Evolutionary conservation across 2,888 invertebrate genomes (phyloP), one percentile per base, ranked within the genome.

Genomic region (Acleris sparsana): DNA sequence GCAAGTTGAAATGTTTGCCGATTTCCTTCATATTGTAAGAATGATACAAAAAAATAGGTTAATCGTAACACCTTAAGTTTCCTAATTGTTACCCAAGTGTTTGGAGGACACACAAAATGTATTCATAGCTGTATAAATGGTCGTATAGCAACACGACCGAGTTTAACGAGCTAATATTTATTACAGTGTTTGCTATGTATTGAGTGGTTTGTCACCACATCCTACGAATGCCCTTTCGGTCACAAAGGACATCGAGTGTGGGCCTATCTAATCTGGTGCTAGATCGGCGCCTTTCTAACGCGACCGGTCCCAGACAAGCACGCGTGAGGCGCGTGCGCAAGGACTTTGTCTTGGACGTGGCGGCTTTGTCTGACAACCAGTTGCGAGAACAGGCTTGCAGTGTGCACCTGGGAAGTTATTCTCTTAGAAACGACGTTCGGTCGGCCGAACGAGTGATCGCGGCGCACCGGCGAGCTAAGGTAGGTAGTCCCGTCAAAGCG

Each of bases 281-380:
- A 70, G 63, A 70, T 69, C 65, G 62, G 68, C 63, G 70, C 74
- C 72, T 73, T 75, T 79, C 76, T 75, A 79, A 76, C 68, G 67
- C 69, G 72, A 73, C 73, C 73, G 72, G 73, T 76, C 70, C 69
- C 17, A 29, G 71, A 77, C 77, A 76, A 74, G 77, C 71, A 74
- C 65, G 70, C 63, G 58, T 44, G 55, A 55, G 69, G 62, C 69
- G 70, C 72, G 73, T 77, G 75, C 71, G 71, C 67, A 16, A 29
- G 51, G 56, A 57, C 56, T 48, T 46, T 52, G 56, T 22, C 51
- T 53, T 22, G 48, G 49, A 53, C 46, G 20, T 53, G 53, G 49
- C 17, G 20, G 18, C 65, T 56, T 51, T 65, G 65, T 66, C 46
- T 66, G 52, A 43, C 18, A 49, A 49, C 49, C 29, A 57, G 57